Evolutionary conservation across 1,140 invertebrate genomes (phyloP).

Genomic region (Oryctes rhinoceros): DNA sequence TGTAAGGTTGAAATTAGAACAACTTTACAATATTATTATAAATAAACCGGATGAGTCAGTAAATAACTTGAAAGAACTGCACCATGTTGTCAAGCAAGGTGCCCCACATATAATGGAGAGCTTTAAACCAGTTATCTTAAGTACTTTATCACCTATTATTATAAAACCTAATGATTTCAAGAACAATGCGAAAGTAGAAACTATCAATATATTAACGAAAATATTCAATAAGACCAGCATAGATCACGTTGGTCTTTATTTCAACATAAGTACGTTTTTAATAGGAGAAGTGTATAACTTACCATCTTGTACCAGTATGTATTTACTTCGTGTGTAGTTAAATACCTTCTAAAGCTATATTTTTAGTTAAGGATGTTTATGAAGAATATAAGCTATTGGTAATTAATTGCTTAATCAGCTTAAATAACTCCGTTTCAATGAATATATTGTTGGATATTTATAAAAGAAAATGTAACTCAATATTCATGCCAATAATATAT

Average conservation of each 20-base stretch:
- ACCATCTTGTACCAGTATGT: conserved; percentile 61
- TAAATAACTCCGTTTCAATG: conserved; percentile 62
- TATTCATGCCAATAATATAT: conserved; percentile 68
- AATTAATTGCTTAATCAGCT: conserved; percentile 63
- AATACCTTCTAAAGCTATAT: conserved; percentile 45
- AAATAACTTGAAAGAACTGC: neutral
- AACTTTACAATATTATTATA: neutral
- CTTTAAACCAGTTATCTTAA: neutral
- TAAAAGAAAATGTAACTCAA: conserved; percentile 62
- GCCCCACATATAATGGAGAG: neutral
- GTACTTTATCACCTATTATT: neutral
- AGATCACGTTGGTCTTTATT: conserved; percentile 50
- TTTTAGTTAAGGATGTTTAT: conserved; percentile 60
- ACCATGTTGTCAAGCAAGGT: neutral
- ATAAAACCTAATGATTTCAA: conserved; percentile 45
- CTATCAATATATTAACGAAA: conserved; percentile 49
- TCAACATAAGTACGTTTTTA: conserved; percentile 56
- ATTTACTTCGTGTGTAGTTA: conserved; percentile 42
- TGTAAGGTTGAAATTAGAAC: neutral
- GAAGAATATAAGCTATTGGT: conserved; percentile 71
- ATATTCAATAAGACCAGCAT: conserved; percentile 51
- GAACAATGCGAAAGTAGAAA: conserved; percentile 46
- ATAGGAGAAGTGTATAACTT: conserved; percentile 64
- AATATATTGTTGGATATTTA: conserved; percentile 64
- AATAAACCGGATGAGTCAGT: conserved; percentile 1